Conservation (phyloP, 2,888 invertebrate genomes). For the Drosophila subsilvestris region DNA sequence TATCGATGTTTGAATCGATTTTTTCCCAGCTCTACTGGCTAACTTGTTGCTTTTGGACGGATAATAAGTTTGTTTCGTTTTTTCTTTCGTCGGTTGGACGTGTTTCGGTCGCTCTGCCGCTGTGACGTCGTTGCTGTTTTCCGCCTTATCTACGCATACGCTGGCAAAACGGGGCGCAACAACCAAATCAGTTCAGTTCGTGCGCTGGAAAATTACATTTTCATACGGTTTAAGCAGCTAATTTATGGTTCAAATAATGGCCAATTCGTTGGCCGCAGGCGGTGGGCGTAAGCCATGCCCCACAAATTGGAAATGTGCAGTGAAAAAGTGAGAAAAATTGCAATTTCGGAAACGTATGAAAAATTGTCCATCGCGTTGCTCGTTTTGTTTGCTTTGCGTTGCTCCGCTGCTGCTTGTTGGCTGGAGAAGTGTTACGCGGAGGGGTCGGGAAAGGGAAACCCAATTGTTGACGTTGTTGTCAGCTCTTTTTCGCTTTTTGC, state of each 20-base stretch:
- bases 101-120: conserved; percentile 55
- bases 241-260: conserved; percentile 47
- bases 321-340: conserved; percentile 57
- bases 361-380: conserved; percentile 56
- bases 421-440: conserved; percentile 26
- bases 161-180: conserved; percentile 33
- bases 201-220: conserved; percentile 51
- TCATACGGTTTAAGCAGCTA: conserved; percentile 34
- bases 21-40: no score
- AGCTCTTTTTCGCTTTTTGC: conserved; percentile 33
- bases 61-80: conserved; percentile 1
- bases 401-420: conserved; percentile 22
- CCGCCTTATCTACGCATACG: conserved; percentile 62
- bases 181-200: conserved; percentile 16
- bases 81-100: conserved; percentile 41
- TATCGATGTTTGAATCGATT: no score
- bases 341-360: conserved; percentile 32
- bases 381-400: conserved; percentile 57
- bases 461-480: conserved; percentile 39
- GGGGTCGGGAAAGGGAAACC: conserved; percentile 18
- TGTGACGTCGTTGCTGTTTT: conserved; percentile 35
- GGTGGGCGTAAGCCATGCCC: conserved; percentile 15
- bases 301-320: conserved; percentile 27
- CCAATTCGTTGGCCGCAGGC: conserved; percentile 37
- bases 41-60: conserved; percentile 62